Conservation (phyloP, 1,140 invertebrate genomes). For the Trichonephila clavipes region DNA sequence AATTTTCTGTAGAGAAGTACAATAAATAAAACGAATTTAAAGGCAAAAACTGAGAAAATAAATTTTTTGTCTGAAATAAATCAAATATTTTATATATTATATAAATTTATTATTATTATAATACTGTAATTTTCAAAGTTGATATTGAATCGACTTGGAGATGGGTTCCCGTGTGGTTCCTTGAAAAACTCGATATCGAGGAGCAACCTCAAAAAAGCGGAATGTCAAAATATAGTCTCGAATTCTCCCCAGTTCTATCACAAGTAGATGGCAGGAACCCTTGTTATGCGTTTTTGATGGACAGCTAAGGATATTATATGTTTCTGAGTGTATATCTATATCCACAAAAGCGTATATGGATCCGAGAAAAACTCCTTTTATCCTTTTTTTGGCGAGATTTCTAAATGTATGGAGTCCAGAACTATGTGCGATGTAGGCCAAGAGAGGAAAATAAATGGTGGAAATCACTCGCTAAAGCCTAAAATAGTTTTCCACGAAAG, state of each 20-base stretch:
- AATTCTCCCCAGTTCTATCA: not conserved
- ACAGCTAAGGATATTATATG: constrained; percentile 56
- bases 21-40: too few relatives aligned
- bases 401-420: constrained; percentile 39
- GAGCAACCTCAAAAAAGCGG: not conserved
- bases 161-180: not conserved
- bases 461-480: not conserved
- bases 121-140: too few relatives aligned
- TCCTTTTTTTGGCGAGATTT: constrained; percentile 38
- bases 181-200: not conserved
- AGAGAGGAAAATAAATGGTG: constrained; percentile 36
- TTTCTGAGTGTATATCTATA: constrained; percentile 16
- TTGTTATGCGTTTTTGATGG: constrained; percentile 38
- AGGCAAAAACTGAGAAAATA: too few relatives aligned
- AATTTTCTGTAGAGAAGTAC: too few relatives aligned
- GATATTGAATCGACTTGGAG: too few relatives aligned
- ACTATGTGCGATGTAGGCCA: not conserved
- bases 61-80: too few relatives aligned
- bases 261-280: not conserved
- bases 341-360: not conserved
- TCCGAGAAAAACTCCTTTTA: not conserved
- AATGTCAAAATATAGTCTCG: not conserved
- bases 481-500: constrained; percentile 12
- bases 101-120: too few relatives aligned
- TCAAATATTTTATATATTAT: too few relatives aligned